Evolutionary conservation across 2,113 vertebrate genomes (phyloP).

Genomic region (Piprites chloris): DNA sequence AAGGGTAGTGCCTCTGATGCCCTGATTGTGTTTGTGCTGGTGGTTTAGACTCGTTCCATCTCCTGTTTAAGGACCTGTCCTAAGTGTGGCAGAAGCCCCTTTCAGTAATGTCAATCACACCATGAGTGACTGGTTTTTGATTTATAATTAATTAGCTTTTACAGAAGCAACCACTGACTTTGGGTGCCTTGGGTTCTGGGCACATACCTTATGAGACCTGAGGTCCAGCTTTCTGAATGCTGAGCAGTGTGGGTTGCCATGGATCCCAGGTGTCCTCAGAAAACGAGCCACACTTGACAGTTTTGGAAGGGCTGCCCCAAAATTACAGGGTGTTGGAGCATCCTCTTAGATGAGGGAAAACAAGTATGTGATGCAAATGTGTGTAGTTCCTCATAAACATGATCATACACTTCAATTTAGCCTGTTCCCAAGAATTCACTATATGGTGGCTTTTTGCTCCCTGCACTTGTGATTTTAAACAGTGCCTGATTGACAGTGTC

Average conservation of each 20-base stretch:
- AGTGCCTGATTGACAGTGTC: accelerated
- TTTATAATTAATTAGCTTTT: neutral
- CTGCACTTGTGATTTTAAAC: neutral
- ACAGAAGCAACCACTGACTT: neutral
- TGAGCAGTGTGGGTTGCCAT: accelerated
- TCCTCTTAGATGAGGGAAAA: neutral
- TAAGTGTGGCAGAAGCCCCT: neutral
- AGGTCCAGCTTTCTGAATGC: accelerated
- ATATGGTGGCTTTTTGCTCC: neutral
- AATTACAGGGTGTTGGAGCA: neutral
- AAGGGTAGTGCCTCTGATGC: neutral
- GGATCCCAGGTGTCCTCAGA: neutral
- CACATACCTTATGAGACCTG: neutral
- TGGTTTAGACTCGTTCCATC: neutral
- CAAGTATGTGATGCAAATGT: neutral
- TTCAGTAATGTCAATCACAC: neutral
- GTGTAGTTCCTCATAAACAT: neutral
- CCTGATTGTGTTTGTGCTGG: neutral
- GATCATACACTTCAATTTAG: neutral
- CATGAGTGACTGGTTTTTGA: neutral
- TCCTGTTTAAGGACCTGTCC: neutral
- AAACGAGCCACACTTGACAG: accelerated
- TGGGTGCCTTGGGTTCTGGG: neutral
- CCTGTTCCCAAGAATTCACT: neutral
- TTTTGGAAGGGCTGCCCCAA: neutral